Evolutionary conservation across 2,797 vertebrate species (phyloP).

Genomic region (Gallinago solitaria): DNA sequence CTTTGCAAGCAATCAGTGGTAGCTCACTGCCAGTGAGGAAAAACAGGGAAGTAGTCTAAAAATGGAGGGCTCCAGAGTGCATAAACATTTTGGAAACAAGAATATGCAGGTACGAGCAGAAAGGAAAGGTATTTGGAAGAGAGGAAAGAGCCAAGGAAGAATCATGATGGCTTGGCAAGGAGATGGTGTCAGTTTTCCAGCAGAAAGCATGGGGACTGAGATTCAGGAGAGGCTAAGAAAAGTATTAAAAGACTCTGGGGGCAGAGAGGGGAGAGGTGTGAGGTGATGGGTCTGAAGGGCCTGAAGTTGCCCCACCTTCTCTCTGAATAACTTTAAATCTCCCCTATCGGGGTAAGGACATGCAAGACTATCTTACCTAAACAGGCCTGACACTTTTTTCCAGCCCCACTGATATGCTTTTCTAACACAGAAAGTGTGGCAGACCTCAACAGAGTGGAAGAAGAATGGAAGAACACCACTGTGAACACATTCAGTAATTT

Average conservation of each 20-base stretch:
- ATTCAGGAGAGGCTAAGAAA: not conserved
- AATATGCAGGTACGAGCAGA: not conserved
- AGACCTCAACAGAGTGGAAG: not conserved
- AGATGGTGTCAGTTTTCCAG: not conserved
- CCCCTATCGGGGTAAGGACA: rapidly evolving
- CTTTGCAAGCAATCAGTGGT: not conserved
- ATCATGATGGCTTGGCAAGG: not conserved
- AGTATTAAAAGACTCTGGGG: not conserved
- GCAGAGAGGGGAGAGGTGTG: not conserved
- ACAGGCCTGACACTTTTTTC: not conserved
- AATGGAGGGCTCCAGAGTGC: not conserved
- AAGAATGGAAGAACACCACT: not conserved
- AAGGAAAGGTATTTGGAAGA: not conserved
- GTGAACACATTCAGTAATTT: not conserved
- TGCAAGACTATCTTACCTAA: not conserved
- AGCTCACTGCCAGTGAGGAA: not conserved
- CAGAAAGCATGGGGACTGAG: not conserved
- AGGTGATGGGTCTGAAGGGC: not conserved
- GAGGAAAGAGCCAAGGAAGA: not conserved
- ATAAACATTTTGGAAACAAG: not conserved
- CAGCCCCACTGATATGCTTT: not conserved
- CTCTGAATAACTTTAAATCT: not conserved
- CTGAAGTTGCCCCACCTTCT: not conserved
- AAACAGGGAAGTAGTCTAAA: not conserved
- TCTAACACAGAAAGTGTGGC: not conserved